phyloP scores from a whole-genome alignment of 2,113 vertebrate species.

The Trachemys scripta region DNA sequence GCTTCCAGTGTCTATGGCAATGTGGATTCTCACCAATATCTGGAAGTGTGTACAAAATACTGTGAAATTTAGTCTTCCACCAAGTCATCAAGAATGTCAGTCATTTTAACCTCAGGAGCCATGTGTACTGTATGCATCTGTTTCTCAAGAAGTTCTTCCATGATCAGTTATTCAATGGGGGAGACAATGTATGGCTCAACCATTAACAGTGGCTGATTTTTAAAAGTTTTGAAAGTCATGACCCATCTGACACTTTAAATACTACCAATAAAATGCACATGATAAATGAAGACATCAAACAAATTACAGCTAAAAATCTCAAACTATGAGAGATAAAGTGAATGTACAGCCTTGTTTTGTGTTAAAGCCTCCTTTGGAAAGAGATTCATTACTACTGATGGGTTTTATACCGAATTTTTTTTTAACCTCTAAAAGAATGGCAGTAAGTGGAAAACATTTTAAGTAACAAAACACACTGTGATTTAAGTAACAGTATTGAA shows the following conservation, averaged over 20 bases:
- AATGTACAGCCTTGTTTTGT: background rate
- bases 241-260: background rate
- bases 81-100: background rate
- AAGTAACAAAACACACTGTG: background rate
- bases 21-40: background rate
- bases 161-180: background rate
- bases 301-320: background rate
- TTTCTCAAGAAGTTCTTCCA: background rate
- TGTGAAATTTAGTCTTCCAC: background rate
- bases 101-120: background rate
- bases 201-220: background rate
- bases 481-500: background rate
- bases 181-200: background rate
- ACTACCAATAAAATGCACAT: background rate
- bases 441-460: background rate
- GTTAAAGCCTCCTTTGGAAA: background rate
- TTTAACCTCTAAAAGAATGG: background rate
- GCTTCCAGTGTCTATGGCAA: background rate
- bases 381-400: background rate
- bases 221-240: background rate
- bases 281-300: background rate
- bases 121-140: background rate
- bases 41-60: background rate
- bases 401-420: background rate
- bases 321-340: background rate